Percentiles rank a stretch among this genome's conserved stretches.
Conservation (phyloP, 2,888 invertebrate genomes). For the Pseudoips prasinana region DNA sequence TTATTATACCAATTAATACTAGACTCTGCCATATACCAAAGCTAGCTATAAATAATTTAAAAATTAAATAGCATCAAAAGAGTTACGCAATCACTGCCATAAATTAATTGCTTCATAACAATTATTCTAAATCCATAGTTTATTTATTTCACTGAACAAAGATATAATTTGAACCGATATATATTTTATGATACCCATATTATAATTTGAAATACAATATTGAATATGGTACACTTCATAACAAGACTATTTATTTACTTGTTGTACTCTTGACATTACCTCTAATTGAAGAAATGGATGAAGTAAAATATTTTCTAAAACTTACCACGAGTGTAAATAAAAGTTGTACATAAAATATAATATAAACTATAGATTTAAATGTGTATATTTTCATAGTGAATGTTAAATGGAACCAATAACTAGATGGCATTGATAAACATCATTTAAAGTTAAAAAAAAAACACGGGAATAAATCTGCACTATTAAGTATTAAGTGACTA, state of each 20-base stretch:
- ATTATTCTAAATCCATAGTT: not conserved
- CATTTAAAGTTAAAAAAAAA: slow-evolving; percentile 12
- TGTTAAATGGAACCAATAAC: slow-evolving; percentile 79
- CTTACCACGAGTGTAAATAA: slow-evolving; percentile 53
- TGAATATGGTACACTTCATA: too few species aligned
- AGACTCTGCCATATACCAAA: slow-evolving; percentile 3
- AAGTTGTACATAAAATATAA: slow-evolving; percentile 47
- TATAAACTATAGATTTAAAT: slow-evolving; percentile 62
- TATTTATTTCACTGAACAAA: slow-evolving; percentile 15
- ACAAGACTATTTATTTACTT: too few species aligned
- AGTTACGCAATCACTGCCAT: slow-evolving; percentile 44
- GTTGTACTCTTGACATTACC: too few species aligned
- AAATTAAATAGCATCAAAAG: slow-evolving; percentile 14
- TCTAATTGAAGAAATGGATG: too few species aligned
- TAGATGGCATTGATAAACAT: slow-evolving; percentile 37
- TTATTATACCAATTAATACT: too few species aligned
- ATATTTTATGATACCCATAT: too few species aligned
- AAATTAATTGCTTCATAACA: slow-evolving; percentile 13
- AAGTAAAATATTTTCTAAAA: slow-evolving; percentile 38
- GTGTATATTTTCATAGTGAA: slow-evolving; percentile 80
- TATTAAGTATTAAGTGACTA: slow-evolving; percentile 17
- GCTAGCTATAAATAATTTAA: slow-evolving; percentile 14
- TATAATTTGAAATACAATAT: slow-evolving; percentile 29
- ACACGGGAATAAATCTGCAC: slow-evolving; percentile 28
- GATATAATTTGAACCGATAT: too few species aligned